Conservation (phyloP, 2,797 vertebrate genomes). For the Distichodus sexfasciatus region DNA sequence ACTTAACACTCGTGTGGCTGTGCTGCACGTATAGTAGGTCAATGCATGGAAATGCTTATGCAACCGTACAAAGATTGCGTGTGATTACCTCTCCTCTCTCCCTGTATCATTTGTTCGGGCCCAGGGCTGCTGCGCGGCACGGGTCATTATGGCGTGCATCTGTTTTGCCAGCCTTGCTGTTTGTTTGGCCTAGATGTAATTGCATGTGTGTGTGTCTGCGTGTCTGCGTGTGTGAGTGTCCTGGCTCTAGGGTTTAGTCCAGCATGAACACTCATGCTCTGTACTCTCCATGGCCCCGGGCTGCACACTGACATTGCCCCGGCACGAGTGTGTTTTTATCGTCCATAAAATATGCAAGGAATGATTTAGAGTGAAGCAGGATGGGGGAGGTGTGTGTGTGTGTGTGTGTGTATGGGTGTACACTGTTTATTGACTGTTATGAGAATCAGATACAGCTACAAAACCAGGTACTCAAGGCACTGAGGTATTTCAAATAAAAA, state of each 20-base stretch:
- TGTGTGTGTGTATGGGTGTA: background rate
- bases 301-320: slow-evolving; percentile 44
- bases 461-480: no score
- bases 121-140: background rate
- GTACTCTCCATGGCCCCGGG: slow-evolving; percentile 44
- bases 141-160: slow-evolving; percentile 25
- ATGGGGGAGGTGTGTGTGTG: background rate
- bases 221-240: slow-evolving; percentile 11
- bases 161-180: slow-evolving; percentile 24
- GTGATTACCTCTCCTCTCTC: background rate
- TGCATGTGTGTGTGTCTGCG: slow-evolving; percentile 13
- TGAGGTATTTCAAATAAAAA: no score
- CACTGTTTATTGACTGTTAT: background rate
- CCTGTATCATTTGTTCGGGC: slow-evolving; percentile 6
- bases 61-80: background rate
- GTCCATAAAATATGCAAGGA: slow-evolving; percentile 66
- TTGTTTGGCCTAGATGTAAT: slow-evolving; percentile 50
- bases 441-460: no score
- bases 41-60: background rate
- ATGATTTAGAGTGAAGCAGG: slow-evolving; percentile 54
- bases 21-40: background rate
- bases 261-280: slow-evolving; percentile 21
- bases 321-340: slow-evolving; percentile 46
- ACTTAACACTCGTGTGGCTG: background rate
- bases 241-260: slow-evolving; percentile 33